Conservation (phyloP, 2,797 vertebrate species). For the Myotis findleyi region DNA sequence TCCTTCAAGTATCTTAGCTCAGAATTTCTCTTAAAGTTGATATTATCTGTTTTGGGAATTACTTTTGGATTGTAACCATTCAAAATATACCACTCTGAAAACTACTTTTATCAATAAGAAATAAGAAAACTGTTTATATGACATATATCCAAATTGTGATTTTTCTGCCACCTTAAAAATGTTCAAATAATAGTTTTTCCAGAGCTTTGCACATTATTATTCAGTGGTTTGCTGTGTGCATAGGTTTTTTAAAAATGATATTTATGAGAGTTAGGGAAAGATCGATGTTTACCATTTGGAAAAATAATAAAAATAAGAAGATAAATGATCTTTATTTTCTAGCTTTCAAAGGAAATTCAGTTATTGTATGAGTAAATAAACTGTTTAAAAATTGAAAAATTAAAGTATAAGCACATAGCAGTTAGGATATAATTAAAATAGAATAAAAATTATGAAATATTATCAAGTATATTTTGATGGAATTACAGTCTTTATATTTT, state of each 20-base stretch:
- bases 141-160: conserved; percentile 57
- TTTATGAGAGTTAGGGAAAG: conserved; percentile 55
- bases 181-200: conserved; percentile 47
- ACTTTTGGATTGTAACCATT: conserved; percentile 53
- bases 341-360: conserved; percentile 79
- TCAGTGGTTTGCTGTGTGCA: conserved; percentile 59
- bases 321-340: conserved; percentile 78
- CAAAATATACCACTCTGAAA: conserved; percentile 17
- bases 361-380: conserved; percentile 82
- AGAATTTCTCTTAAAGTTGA: conserved; percentile 47
- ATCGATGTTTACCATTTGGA: conserved; percentile 68
- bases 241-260: conserved; percentile 43
- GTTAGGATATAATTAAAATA: conserved; percentile 12
- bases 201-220: conserved; percentile 74
- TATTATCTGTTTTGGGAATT: neutral
- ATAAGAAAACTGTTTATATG: conserved; percentile 36
- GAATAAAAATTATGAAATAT: neutral
- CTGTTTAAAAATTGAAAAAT: conserved; percentile 69
- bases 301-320: conserved; percentile 75
- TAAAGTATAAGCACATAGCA: neutral
- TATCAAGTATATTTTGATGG: neutral
- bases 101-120: conserved; percentile 53
- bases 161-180: conserved; percentile 66
- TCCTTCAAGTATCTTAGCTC: conserved; percentile 69
- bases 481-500: conserved; percentile 2